Percentiles rank a stretch among this genome's conserved stretches.
Evolutionary conservation across 2,113 vertebrate genomes (phyloP).

Genomic region (Trogon surrucura): DNA sequence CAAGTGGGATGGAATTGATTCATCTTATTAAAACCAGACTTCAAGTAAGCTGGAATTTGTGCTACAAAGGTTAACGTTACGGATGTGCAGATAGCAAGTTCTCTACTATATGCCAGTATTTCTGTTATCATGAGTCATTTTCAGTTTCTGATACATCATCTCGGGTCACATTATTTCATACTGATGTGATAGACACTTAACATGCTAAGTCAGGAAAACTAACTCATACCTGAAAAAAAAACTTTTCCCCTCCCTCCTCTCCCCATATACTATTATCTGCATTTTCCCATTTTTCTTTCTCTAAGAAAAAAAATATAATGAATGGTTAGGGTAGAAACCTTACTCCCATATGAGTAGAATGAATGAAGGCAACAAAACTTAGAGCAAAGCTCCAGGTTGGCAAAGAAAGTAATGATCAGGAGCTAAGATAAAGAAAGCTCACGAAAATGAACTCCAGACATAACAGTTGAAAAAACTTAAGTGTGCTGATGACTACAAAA

Average conservation of each 20-base stretch:
- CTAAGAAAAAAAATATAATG: background rate
- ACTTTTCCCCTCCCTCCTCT: no score
- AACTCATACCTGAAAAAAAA: background rate
- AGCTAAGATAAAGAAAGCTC: constrained; percentile 42
- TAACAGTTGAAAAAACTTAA: background rate
- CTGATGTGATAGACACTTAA: constrained; percentile 1
- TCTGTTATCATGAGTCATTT: constrained; percentile 58
- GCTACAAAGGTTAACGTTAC: constrained; percentile 60
- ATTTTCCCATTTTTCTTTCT: constrained; percentile 24
- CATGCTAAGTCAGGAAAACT: constrained; percentile 29
- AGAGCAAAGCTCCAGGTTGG: constrained; percentile 35
- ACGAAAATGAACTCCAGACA: constrained; percentile 48
- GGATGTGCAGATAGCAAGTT: constrained; percentile 64
- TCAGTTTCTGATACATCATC: constrained; percentile 28
- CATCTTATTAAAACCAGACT: constrained; percentile 75
- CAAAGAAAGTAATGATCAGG: constrained; percentile 26
- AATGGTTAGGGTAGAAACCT: background rate
- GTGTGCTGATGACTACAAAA: background rate
- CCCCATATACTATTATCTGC: background rate
- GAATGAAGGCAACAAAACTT: constrained; percentile 11
- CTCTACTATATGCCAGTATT: constrained; percentile 20
- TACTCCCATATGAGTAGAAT: background rate
- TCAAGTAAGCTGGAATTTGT: constrained; percentile 29
- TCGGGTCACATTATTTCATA: constrained; percentile 5
- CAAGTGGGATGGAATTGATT: constrained; percentile 71